Conservation (phyloP, 2,113 vertebrate genomes). For the Gopherus evgoodei region DNA sequence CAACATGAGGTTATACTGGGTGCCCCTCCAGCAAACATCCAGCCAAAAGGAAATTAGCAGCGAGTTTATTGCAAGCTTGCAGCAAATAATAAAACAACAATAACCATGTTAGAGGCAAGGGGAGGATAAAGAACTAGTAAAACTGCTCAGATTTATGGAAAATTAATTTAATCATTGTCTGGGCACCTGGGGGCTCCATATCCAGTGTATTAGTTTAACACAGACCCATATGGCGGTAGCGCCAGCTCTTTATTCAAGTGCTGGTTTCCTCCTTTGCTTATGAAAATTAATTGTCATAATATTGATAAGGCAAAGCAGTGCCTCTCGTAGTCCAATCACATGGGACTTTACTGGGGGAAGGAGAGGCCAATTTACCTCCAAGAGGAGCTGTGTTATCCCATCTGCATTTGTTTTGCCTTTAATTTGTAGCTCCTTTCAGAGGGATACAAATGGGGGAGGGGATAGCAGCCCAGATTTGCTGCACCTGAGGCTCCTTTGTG, state of each 20-base stretch:
- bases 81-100: not conserved
- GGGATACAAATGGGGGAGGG: not conserved
- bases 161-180: not conserved
- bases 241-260: not conserved
- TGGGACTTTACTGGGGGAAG: too few species aligned
- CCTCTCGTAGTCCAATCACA: not conserved
- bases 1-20: not conserved
- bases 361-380: not conserved
- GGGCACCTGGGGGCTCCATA: not conserved
- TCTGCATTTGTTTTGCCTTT: not conserved
- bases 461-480: not conserved
- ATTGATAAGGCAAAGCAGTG: not conserved
- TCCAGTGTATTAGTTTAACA: not conserved
- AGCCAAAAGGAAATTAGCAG: not conserved
- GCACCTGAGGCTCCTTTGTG: not conserved
- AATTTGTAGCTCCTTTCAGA: not conserved
- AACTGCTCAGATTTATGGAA: constrained; percentile 10
- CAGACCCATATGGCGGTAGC: not conserved
- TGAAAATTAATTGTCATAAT: accelerated
- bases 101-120: not conserved
- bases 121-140: not conserved
- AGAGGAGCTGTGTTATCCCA: not conserved
- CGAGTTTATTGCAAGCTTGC: not conserved
- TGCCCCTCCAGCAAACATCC: not conserved
- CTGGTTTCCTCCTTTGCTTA: not conserved